Evolutionary conservation across 30 jellyfish, hydroid and myxozoan species (phyloP).

Genomic region (Cassiopea xamachana): DNA sequence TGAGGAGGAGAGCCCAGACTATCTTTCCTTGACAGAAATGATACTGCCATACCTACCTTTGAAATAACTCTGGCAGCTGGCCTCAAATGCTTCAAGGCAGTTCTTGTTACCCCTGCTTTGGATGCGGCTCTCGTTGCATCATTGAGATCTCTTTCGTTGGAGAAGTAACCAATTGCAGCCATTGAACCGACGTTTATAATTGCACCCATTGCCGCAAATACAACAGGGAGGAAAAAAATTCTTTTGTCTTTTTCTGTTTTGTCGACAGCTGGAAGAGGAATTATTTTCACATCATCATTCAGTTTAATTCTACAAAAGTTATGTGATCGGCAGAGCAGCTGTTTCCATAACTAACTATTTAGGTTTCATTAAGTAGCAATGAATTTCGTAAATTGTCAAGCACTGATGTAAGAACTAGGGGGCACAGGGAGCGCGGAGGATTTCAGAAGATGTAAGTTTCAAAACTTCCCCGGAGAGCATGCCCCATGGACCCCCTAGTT

Average conservation of each 20-base stretch:
- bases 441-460: too few species aligned
- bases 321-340: not conserved
- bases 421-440: too few species aligned
- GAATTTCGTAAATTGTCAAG: too few species aligned
- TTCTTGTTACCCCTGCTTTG: not conserved
- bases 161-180: constrained; percentile 6
- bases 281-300: not conserved
- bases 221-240: not conserved
- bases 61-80: too few species aligned
- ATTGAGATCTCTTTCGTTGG: not conserved
- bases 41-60: too few species aligned
- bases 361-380: too few species aligned
- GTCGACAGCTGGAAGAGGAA: not conserved
- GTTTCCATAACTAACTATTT: too few species aligned
- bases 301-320: not conserved
- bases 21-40: too few species aligned
- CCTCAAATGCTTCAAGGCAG: not conserved
- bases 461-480: too few species aligned
- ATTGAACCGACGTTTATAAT: not conserved
- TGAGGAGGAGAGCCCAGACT: too few species aligned
- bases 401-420: too few species aligned
- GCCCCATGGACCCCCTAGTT: too few species aligned
- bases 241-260: not conserved
- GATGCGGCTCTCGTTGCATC: not conserved
- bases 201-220: not conserved